phyloP scores from a whole-genome alignment of 2,888 invertebrate genomes.

The Chirona hameri region DNA sequence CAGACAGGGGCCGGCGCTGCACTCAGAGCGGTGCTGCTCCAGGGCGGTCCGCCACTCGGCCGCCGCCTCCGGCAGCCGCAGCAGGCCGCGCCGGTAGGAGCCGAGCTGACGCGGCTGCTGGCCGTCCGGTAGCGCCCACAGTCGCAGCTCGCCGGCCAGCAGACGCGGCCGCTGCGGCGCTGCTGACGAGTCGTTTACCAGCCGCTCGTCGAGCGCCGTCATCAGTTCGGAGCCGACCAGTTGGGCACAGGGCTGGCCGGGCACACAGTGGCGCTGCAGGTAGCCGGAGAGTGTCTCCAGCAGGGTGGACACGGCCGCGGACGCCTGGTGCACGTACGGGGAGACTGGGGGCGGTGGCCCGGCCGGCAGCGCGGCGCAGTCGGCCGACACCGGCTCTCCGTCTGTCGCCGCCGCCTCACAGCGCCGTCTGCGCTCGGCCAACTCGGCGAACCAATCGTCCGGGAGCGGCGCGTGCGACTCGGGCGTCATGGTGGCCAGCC shows the following conservation, averaged over 20 bases:
- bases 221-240: constrained; percentile 42
- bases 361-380: not conserved
- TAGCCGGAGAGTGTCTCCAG: constrained; percentile 46
- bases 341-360: not conserved
- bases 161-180: constrained; percentile 37
- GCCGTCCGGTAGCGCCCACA: constrained; percentile 6
- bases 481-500: constrained; percentile 44
- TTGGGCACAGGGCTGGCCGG: constrained; percentile 40
- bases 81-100: constrained; percentile 1
- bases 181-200: constrained; percentile 35
- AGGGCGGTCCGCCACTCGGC: constrained; percentile 35
- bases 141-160: constrained; percentile 35
- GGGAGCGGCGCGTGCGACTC: constrained; percentile 46
- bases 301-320: constrained; percentile 46
- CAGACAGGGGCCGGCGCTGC: constrained; percentile 40
- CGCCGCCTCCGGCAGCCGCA: constrained; percentile 27
- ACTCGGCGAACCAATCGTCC: constrained; percentile 49
- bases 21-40: constrained; percentile 39
- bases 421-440: constrained; percentile 46
- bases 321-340: constrained; percentile 46
- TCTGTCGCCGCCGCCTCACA: constrained; percentile 45
- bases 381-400: not conserved
- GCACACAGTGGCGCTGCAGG: constrained; percentile 43
- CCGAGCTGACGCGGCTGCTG: not conserved
- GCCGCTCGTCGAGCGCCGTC: constrained; percentile 36